These are phyloP conservation scores for Prosopocoilus inquinatus DNA, from an alignment of 2,888 invertebrate genomes.

Conservation along the genomic window DNA sequence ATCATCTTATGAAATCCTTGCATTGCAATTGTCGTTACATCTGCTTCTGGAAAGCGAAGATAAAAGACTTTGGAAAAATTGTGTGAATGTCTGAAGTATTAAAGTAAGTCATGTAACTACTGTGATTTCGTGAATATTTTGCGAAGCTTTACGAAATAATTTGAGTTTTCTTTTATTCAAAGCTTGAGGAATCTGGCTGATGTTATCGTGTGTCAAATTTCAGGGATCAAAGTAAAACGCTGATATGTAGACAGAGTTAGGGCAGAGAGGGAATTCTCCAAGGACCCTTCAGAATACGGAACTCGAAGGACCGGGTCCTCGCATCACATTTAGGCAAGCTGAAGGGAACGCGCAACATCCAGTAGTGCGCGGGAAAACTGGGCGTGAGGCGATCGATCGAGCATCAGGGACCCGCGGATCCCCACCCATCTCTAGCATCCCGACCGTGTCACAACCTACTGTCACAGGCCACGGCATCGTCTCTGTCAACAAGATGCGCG, in stretches of 20 bases:
- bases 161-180: no score
- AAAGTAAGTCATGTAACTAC: no score
- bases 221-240: constrained; percentile 16
- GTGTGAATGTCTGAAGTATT: no score
- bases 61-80: no score
- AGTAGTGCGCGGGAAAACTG: constrained; percentile 46
- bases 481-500: constrained; percentile 47
- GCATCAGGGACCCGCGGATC: constrained; percentile 44
- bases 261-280: constrained; percentile 31
- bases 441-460: constrained; percentile 44
- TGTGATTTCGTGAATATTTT: no score
- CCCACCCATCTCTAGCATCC: constrained; percentile 41
- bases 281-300: constrained; percentile 40
- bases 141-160: no score
- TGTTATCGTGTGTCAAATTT: constrained; percentile 24
- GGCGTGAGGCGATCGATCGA: constrained; percentile 44
- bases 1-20: no score
- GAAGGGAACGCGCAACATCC: constrained; percentile 34
- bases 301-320: constrained; percentile 35
- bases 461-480: constrained; percentile 42
- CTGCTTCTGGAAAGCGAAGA: no score
- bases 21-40: no score
- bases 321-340: constrained; percentile 29
- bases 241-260: constrained; percentile 9
- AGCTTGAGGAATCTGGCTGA: not conserved